Percentiles rank a stretch among this genome's conserved stretches.
These are phyloP conservation scores for Diplodus sargus DNA, from an alignment of 2,797 vertebrate genomes.

Conservation along the genomic window DNA sequence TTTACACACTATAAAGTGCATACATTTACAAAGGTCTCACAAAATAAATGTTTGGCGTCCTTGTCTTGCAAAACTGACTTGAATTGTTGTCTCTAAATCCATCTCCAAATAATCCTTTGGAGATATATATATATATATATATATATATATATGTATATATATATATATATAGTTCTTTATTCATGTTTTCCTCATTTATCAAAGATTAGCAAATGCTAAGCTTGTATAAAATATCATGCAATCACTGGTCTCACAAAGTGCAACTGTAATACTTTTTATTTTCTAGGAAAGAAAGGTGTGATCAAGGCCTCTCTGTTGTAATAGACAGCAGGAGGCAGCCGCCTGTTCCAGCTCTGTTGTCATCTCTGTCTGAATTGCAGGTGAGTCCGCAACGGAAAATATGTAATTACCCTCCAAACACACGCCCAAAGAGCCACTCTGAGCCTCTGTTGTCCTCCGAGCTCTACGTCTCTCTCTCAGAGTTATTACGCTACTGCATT, in stretches of 20 bases:
- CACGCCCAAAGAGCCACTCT: slow-evolving; percentile 41
- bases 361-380: slow-evolving; percentile 87
- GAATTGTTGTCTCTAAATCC: not conserved
- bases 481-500: slow-evolving; percentile 33
- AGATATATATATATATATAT: too few relatives aligned
- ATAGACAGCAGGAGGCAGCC: slow-evolving; percentile 86
- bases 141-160: too few relatives aligned
- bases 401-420: slow-evolving; percentile 71
- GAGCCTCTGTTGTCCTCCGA: slow-evolving; percentile 39
- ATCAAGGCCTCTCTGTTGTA: slow-evolving; percentile 86
- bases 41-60: not conserved
- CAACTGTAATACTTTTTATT: slow-evolving; percentile 29
- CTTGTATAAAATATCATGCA: not conserved
- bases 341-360: slow-evolving; percentile 81
- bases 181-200: not conserved
- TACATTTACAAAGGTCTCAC: not conserved
- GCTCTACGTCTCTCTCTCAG: slow-evolving; percentile 16
- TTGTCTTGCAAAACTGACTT: not conserved
- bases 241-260: slow-evolving; percentile 14
- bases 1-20: not conserved
- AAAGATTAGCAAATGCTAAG: not conserved
- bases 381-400: slow-evolving; percentile 79
- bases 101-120: slow-evolving; percentile 8
- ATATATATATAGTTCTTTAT: not conserved
- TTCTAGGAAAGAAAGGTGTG: slow-evolving; percentile 86